phyloP scores from a whole-genome alignment of 2,113 vertebrate species.

The Anarrhichthys ocellatus region DNA sequence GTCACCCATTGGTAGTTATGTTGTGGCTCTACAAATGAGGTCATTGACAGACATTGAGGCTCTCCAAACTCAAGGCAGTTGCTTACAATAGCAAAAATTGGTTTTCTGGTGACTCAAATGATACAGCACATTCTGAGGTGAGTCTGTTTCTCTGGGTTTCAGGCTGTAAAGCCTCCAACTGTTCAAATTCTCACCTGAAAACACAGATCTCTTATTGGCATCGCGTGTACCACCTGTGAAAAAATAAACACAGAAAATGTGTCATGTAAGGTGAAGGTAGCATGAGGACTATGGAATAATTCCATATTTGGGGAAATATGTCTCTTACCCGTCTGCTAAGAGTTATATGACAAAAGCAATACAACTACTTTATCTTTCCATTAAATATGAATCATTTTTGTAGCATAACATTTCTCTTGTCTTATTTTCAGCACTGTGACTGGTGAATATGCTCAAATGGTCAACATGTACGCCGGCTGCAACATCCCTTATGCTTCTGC shows the following conservation, averaged over 20 bases:
- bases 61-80: slow-evolving; percentile 34
- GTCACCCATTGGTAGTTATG: slow-evolving; percentile 64
- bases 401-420: not conserved
- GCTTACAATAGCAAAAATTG: slow-evolving; percentile 36
- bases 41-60: slow-evolving; percentile 68
- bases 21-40: slow-evolving; percentile 66
- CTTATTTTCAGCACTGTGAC: not conserved
- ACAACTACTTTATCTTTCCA: not conserved
- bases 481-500: not conserved
- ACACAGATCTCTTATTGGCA: slow-evolving; percentile 82
- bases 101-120: not conserved
- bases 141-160: not conserved
- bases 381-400: not conserved
- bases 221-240: slow-evolving; percentile 75
- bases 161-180: not conserved
- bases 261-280: not conserved
- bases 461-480: not conserved
- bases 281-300: not conserved
- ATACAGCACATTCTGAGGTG: not conserved
- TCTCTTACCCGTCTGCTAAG: not conserved
- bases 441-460: not conserved
- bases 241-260: slow-evolving; percentile 42
- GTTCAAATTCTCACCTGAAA: slow-evolving; percentile 81
- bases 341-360: not conserved
- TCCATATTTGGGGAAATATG: not conserved